phyloP scores from a whole-genome alignment of 2,113 vertebrate genomes.

The Callaeas wilsoni region DNA sequence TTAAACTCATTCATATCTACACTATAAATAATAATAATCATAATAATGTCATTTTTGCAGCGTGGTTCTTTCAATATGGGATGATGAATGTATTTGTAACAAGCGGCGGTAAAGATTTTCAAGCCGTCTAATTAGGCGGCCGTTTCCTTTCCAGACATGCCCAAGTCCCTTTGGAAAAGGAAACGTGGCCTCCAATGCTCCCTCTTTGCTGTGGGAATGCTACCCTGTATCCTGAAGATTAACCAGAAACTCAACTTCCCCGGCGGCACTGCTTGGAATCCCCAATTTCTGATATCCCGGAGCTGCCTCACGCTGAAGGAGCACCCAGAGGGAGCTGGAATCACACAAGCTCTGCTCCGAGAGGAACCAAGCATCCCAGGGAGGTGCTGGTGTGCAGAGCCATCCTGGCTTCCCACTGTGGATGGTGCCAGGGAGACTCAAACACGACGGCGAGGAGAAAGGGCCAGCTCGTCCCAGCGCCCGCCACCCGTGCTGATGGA shows the following conservation, averaged over 20 bases:
- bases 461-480: neutral
- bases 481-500: neutral
- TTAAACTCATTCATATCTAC: neutral
- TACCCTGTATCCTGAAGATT: neutral
- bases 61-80: neutral
- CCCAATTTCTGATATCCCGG: rapidly evolving
- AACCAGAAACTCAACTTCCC: neutral
- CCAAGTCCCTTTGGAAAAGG: conserved; percentile 15
- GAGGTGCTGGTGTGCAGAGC: neutral
- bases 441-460: neutral
- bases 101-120: neutral
- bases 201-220: neutral
- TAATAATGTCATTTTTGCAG: neutral
- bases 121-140: conserved; percentile 4
- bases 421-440: neutral
- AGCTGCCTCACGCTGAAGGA: rapidly evolving
- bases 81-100: neutral
- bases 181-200: neutral
- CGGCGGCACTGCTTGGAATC: neutral
- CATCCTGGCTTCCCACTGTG: neutral
- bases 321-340: neutral
- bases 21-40: conserved; percentile 23
- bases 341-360: neutral
- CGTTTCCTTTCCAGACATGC: conserved; percentile 23
- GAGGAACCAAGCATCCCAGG: neutral